These are phyloP conservation scores for Regulus satrapa DNA, from an alignment of 2,113 vertebrate genomes.

Conservation along the genomic window DNA sequence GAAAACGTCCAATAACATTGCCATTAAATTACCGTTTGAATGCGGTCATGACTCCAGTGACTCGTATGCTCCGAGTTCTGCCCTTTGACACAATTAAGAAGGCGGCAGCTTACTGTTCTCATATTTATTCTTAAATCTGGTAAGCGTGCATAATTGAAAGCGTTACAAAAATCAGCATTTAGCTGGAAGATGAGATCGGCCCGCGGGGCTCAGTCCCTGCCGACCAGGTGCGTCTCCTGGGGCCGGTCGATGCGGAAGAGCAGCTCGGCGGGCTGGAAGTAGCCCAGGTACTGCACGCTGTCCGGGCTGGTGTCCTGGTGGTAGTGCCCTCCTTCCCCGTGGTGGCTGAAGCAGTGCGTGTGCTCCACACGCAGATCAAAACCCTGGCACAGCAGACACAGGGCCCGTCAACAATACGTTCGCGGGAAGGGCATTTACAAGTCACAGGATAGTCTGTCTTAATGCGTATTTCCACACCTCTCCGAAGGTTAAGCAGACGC, in stretches of 20 bases:
- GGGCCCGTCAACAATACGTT: fast-evolving
- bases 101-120: neutral
- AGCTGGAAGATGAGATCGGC: fast-evolving
- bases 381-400: conserved; percentile 76
- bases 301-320: conserved; percentile 92
- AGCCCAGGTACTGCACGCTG: conserved; percentile 86
- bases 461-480: fast-evolving
- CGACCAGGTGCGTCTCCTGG: conserved; percentile 77
- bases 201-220: conserved; percentile 73
- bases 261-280: conserved; percentile 87
- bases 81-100: neutral
- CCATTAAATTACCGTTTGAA: neutral
- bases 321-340: conserved; percentile 94
- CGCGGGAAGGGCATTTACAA: fast-evolving
- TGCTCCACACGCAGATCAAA: conserved; percentile 91
- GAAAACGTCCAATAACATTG: neutral
- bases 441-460: fast-evolving
- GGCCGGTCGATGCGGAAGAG: conserved; percentile 92
- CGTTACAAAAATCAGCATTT: neutral
- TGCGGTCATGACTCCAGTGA: no score
- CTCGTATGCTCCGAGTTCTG: fast-evolving
- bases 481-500: neutral
- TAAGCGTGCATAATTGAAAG: neutral
- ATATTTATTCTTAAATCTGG: neutral
- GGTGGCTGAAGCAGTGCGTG: conserved; percentile 92